Base-by-base conservation (phyloP, 2,888 invertebrate species). In the Nephrotoma guestfalica region DNA sequence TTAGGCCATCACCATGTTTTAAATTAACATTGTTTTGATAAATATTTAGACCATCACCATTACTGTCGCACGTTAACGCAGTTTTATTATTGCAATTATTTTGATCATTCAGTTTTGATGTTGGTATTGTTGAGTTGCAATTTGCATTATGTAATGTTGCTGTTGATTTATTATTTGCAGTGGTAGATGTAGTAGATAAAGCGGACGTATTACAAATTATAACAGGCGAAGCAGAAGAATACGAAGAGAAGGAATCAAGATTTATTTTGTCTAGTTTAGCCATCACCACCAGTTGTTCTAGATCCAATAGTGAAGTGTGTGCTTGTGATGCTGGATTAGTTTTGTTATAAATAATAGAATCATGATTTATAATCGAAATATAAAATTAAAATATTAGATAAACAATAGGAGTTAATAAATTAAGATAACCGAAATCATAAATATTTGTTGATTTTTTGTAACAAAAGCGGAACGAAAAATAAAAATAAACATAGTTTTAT, bases 221-320 rank as follows among this genome's bases (percentile, higher is more conserved):
- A 87, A 88, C 86, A 87, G 88, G 88, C 89, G 88, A 87, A 88
- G 88, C 88, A 87, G 88, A 86, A 87, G 88, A 87, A 89, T 89
- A 89, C 89, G 89, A 88, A 90, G 89, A 88, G 87, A 90, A 90
- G 90, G 91, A 91, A 91, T 91, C 91, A 91, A 91, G 90, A 90
- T 91, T 91, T 91, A 91, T 90, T 90, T 91, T 91, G 91, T 91
- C 91, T 90, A 91, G 90, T 90, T 91, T 91, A 90, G 90, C 90
- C 91, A 91, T 90, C 90, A 91, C 90, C 91, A 92, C 92, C 90
- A 93, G 91, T 90, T 93, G 92, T 90, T 93, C 93, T 90, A 93
- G 91, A 89, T 93, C 93, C 92, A 93, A 91, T 90, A 93, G 91
- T 91, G 92, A 91, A 89, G 92, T 92, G 92, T 90, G 92, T 92